Percentiles rank a stretch among this genome's conserved stretches.
Conservation (phyloP, 2,113 vertebrate genomes). For the Piliocolobus tephrosceles region DNA sequence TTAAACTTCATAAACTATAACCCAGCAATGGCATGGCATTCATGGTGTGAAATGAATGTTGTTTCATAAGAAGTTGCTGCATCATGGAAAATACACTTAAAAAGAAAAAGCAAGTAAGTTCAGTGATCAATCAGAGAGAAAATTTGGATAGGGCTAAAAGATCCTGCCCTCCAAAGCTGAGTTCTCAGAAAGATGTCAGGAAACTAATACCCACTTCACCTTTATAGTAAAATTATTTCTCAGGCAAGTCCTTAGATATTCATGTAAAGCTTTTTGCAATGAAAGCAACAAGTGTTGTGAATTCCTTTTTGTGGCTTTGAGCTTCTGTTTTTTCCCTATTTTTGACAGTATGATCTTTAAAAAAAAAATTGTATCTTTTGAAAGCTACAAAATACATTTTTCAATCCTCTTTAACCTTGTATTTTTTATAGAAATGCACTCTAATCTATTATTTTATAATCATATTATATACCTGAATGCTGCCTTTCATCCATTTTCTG, state of each 20-base stretch:
- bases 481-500: conserved; percentile 73
- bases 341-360: conserved; percentile 62
- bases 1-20: conserved; percentile 35
- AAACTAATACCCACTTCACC: background rate
- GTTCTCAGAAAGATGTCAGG: background rate
- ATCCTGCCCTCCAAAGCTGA: background rate
- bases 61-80: background rate
- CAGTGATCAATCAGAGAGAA: background rate
- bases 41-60: background rate
- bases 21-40: background rate
- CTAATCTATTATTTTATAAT: conserved; percentile 78
- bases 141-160: background rate
- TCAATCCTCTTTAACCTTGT: conserved; percentile 70
- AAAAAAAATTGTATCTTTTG: conserved; percentile 58
- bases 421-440: conserved; percentile 73
- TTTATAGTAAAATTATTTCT: background rate
- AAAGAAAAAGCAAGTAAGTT: background rate
- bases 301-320: conserved; percentile 16
- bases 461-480: conserved; percentile 74
- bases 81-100: background rate
- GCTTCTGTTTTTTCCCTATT: conserved; percentile 38
- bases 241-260: background rate
- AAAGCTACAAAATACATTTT: conserved; percentile 76
- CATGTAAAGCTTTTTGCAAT: background rate
- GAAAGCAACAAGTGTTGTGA: conserved; percentile 24